These are phyloP conservation scores for Knipowitschia caucasica DNA, from an alignment of 2,797 vertebrate genomes.

Conservation along the genomic window DNA sequence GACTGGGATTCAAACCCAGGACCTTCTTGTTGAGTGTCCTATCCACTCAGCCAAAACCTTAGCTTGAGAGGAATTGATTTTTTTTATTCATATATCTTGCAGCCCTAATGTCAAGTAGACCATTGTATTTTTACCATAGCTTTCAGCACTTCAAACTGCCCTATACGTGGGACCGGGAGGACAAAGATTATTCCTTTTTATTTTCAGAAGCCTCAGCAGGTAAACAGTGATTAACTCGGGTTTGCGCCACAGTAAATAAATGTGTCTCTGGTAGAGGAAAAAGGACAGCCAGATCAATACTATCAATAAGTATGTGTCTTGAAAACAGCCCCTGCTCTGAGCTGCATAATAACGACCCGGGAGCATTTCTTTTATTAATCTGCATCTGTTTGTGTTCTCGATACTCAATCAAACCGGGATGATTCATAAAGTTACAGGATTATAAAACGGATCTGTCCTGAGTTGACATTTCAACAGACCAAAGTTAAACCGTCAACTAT, in stretches of 20 bases:
- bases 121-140: slow-evolving; percentile 49
- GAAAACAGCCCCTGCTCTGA: slow-evolving; percentile 20
- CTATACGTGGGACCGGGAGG: slow-evolving; percentile 28
- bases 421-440: neutral
- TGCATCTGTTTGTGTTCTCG: slow-evolving; percentile 1
- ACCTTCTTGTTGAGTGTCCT: no score
- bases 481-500: no score
- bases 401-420: neutral
- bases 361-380: slow-evolving; percentile 34
- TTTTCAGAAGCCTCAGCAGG: slow-evolving; percentile 5
- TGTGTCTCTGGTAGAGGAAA: slow-evolving; percentile 20
- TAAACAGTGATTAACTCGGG: slow-evolving; percentile 24
- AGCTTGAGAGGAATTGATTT: no score
- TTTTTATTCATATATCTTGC: no score
- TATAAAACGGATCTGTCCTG: neutral
- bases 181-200: slow-evolving; percentile 31
- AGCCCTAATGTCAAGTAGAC: no score
- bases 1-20: no score
- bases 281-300: slow-evolving; percentile 27
- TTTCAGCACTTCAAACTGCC: slow-evolving; percentile 37
- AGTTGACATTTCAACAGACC: no score
- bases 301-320: slow-evolving; percentile 29
- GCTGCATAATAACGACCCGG: slow-evolving; percentile 37
- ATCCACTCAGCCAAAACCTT: no score
- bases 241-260: slow-evolving; percentile 30